A percentile compares a stretch with the other conserved stretches of the same genome.
phyloP scores from a whole-genome alignment of 2,797 vertebrate genomes.

The Eutrigla gurnardus region DNA sequence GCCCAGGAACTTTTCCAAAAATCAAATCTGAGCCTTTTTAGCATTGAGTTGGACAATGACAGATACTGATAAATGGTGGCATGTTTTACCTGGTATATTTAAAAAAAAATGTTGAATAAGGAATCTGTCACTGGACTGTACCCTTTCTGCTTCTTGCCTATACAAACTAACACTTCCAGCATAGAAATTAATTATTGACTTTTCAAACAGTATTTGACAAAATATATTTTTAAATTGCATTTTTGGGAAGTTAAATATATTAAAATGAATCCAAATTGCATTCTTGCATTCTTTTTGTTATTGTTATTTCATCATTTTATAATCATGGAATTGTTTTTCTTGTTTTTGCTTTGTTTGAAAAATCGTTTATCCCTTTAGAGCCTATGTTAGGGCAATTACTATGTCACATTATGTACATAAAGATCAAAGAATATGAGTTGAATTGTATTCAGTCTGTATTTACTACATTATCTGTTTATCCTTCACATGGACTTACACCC shows the following conservation, averaged over 20 bases:
- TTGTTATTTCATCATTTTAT: neutral
- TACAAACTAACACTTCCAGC: neutral
- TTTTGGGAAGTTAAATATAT: neutral
- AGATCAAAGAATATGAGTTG: too few relatives aligned
- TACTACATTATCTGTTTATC: neutral
- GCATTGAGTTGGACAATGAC: neutral
- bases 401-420: neutral
- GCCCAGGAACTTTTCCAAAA: slow-evolving; percentile 24
- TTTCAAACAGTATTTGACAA: neutral
- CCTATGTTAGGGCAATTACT: neutral
- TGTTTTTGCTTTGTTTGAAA: neutral
- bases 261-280: neutral
- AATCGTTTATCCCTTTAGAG: neutral
- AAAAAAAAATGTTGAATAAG: neutral
- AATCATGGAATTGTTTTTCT: neutral
- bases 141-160: neutral
- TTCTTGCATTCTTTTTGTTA: neutral
- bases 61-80: neutral
- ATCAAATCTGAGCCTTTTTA: slow-evolving; percentile 8
- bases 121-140: neutral
- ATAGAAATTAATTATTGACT: neutral
- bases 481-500: neutral
- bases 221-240: neutral
- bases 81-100: neutral
- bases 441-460: neutral